Evolutionary conservation across 2,113 vertebrate species (phyloP), one percentile per base, ranked within the genome.

Genomic region (Mirounga angustirostris): DNA sequence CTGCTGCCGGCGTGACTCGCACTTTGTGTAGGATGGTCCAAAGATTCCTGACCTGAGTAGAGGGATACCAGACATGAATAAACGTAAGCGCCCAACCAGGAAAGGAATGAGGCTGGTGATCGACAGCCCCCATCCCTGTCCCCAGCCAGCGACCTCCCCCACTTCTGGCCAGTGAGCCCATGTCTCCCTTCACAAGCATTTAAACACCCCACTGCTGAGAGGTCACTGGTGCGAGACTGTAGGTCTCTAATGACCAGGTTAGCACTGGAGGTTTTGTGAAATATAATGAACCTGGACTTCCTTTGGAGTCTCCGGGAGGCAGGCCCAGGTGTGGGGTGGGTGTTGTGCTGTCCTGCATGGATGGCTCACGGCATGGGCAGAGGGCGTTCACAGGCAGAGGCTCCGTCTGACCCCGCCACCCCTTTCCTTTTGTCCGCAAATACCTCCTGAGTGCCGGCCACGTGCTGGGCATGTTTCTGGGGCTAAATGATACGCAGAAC

Each of bases 371-470:
- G 8, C 5, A 13, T 61, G 54, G 54, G 52, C n/a, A 59, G 54
- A 76, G 54, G 65, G 65, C 2, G 3, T 33, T 59, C 91, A 14
- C 4, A 0, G 40, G 16, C 52, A 12, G 7, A 88, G 74, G 28
- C 58, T 58, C 6, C 5, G 4, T 26, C 71, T 36, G 61, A 61
- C 4, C 52, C 30, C 1, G n/a, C 26, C 30, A 4, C 0, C 3
- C 1, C 36, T 26, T 40, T 40, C n/a, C 56, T 50, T 56, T 63
- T 4, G 7, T 33, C 56, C 30, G 2, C 71, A 40, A 40, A 46
- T 50, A 9, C 9, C 36, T n/a, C 3, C 15, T 0, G 0, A 82
- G 76, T 33, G 11, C 24, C 36, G 13, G 19, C 74, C 33, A 0
- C 12, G 36, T 28, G 16, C 40, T 33, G 13, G 86, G 24, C 16